Conservation (phyloP, 2,797 vertebrate species). For the Loriculus beryllinus region DNA sequence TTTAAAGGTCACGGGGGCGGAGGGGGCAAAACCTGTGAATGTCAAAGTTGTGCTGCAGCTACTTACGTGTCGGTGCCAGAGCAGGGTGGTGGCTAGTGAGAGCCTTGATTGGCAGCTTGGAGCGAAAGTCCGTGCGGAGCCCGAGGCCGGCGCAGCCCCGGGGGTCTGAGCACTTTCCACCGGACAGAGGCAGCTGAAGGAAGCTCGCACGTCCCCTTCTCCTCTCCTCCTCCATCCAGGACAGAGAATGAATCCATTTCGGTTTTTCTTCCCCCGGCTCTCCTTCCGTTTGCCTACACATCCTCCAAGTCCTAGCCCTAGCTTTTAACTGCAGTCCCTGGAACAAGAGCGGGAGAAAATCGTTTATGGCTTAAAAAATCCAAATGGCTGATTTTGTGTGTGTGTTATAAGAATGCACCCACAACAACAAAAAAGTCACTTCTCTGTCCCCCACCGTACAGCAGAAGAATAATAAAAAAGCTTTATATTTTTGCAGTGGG, state of each 20-base stretch:
- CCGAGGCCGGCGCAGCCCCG: constrained; percentile 66
- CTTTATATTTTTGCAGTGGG: constrained; percentile 99
- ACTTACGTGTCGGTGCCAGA: constrained; percentile 86
- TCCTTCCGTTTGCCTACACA: constrained; percentile 73
- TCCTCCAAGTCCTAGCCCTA: constrained; percentile 78
- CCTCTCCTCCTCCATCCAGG: constrained; percentile 76
- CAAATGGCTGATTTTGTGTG: constrained; percentile 89
- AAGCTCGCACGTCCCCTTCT: constrained; percentile 63
- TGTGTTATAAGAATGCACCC: constrained; percentile 92
- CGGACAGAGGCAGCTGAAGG: constrained; percentile 71
- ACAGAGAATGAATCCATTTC: constrained; percentile 76
- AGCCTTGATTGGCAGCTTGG: constrained; percentile 84
- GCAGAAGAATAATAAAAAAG: constrained; percentile 92
- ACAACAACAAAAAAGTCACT: constrained; percentile 99
- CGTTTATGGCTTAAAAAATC: constrained; percentile 95
- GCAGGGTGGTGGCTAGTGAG: constrained; percentile 83
- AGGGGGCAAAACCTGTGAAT: constrained; percentile 65
- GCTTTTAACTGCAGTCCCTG: constrained; percentile 85
- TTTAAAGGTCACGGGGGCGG: constrained; percentile 69
- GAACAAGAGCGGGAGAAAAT: constrained; percentile 87
- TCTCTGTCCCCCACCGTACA: constrained; percentile 92
- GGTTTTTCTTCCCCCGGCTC: constrained; percentile 70
- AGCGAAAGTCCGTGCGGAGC: constrained; percentile 71
- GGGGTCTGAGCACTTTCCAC: constrained; percentile 67
- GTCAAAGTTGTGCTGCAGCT: constrained; percentile 80